Evolutionary conservation across 2,888 invertebrate genomes (phyloP).

Genomic region (Theristus sp.): DNA sequence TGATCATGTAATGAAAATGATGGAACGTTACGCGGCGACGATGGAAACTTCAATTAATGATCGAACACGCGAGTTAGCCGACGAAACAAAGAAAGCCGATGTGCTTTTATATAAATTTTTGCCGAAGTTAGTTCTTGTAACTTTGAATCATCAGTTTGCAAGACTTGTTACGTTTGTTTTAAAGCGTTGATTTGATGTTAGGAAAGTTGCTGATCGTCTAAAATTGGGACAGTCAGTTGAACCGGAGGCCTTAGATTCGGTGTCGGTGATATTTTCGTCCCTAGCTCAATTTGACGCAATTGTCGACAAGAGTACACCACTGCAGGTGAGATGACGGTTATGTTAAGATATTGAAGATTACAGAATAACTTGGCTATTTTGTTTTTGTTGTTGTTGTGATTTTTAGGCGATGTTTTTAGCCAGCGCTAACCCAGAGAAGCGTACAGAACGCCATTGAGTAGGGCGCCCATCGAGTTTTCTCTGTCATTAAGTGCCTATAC

Average conservation of each 20-base stretch:
- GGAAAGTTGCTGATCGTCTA: no score
- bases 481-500: no score
- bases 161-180: no score
- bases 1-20: constrained; percentile 92
- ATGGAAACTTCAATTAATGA: constrained; percentile 79
- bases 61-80: constrained; percentile 71
- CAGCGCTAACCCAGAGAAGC: no score
- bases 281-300: constrained; percentile 80
- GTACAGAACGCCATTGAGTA: no score
- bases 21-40: constrained; percentile 91
- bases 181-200: no score
- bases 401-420: no score
- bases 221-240: constrained; percentile 74
- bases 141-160: constrained; percentile 64
- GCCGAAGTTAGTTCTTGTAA: constrained; percentile 60
- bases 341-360: no score
- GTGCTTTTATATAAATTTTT: constrained; percentile 49
- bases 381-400: no score
- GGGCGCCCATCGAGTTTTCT: no score
- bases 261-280: constrained; percentile 73
- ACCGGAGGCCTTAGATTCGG: constrained; percentile 73
- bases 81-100: constrained; percentile 82
- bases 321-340: no score
- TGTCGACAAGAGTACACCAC: constrained; percentile 76
- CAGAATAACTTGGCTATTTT: no score